Base-by-base conservation (phyloP, 2,888 invertebrate genomes). In the Mayetiola destructor region DNA sequence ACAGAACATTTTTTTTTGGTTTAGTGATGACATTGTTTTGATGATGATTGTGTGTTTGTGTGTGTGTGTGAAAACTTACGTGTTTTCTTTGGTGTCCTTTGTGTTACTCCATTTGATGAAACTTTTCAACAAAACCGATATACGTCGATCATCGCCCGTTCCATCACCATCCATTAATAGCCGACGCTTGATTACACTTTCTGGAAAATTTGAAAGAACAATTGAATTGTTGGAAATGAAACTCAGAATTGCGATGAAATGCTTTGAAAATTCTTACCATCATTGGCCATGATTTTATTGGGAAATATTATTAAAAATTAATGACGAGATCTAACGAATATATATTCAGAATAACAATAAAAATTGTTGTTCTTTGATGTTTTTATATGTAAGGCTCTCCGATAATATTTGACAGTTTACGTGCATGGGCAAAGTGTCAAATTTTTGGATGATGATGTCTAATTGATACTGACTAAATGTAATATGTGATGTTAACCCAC, bases 161-260 rank as follows among this genome's bases (percentile, higher is more conserved):
- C 96, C 96, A 76, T 97, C 96, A 16, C 96, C 97, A 69, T 97
- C 97, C 64, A 96, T 92, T 30, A 96, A 73, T 37, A 97, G 75
- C 61, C 94, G 80, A 63, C 93, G 79, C 63, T 89, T 83, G 60
- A 96, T 93, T 40, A 95, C 88, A 68, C 96, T 96, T 74, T 97
- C 97, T 93, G 69, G 8, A 76, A 74, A 27, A 32, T 32, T 32
- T 32, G 32, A n/a, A 39, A 6, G 2, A 10, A 39, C 6, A 36
- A n/a, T 4, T 9, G 12, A 16, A 5, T 39, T 39, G 18, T 3
- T 39, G 3, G 18, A 39, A 16, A 8, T 39, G 18, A 39, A 39
- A 16, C 16, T 18, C 20, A 12, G 14, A 16, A 3, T 3, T 36
- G 4, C 14, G 12, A n/a, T 39, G 3, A 3, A 39, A 16, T 39